A percentile compares a stretch with the other conserved stretches of the same genome.
Conservation (phyloP, 2,113 vertebrate genomes). For the Aythya baeri region DNA sequence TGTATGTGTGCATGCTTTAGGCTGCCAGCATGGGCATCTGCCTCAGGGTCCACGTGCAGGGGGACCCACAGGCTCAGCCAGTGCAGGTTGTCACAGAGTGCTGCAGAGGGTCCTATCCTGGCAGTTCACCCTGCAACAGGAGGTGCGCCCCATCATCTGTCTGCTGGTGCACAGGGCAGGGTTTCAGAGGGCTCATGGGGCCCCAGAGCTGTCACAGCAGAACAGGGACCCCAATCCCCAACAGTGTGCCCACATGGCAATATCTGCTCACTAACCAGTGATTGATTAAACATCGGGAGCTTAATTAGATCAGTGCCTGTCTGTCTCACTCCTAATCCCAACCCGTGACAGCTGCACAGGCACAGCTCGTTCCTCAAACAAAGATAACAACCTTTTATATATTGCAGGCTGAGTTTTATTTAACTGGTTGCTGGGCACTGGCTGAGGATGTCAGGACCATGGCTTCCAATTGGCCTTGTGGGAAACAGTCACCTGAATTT, state of each 20-base stretch:
- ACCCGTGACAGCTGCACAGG: neutral
- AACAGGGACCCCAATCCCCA: no score
- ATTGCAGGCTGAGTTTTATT: neutral
- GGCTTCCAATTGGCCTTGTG: neutral
- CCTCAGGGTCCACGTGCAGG: neutral
- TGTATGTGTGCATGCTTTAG: neutral
- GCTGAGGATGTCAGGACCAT: neutral
- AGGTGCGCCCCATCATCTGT: neutral
- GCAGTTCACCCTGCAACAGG: neutral
- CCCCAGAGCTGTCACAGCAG: neutral
- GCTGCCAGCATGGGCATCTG: neutral
- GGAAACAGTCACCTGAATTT: neutral
- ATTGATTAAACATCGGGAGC: neutral
- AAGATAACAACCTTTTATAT: neutral
- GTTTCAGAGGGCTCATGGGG: neutral
- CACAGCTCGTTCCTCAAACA: conserved; percentile 20
- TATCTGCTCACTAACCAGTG: neutral
- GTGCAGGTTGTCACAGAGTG: neutral
- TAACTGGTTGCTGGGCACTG: neutral
- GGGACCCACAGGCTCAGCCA: no score
- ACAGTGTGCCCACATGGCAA: rapidly evolving
- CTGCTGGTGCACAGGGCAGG: neutral
- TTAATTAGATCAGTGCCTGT: neutral
- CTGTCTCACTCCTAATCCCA: neutral
- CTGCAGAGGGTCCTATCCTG: no score